Conservation (phyloP, 2,113 vertebrate species). For the Grallaria varia region DNA sequence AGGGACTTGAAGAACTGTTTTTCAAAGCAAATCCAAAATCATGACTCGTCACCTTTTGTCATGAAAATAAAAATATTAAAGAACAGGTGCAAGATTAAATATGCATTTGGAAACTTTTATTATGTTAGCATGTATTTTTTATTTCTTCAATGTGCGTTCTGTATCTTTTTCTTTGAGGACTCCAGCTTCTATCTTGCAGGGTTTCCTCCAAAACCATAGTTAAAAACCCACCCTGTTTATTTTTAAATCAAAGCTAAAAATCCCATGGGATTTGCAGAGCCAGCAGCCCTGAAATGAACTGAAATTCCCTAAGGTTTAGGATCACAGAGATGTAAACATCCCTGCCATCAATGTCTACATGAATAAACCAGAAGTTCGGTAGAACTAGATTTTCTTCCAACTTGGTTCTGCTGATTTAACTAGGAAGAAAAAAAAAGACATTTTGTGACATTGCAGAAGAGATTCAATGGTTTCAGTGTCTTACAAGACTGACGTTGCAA, state of each 20-base stretch:
- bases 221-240: background rate
- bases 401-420: background rate
- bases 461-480: background rate
- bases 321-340: constrained; percentile 13
- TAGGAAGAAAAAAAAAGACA: background rate
- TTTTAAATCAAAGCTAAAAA: background rate
- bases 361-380: background rate
- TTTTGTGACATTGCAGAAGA: background rate
- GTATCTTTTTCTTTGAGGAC: background rate
- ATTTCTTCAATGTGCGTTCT: background rate
- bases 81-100: background rate
- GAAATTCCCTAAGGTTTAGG: background rate
- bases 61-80: background rate
- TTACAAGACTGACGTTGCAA: background rate
- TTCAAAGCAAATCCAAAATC: background rate
- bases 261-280: background rate
- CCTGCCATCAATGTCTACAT: background rate
- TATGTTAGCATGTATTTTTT: background rate
- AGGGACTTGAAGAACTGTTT: background rate
- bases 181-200: background rate
- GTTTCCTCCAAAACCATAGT: background rate
- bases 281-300: background rate
- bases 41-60: background rate
- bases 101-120: background rate
- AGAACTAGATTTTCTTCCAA: background rate